Percentiles rank a stretch among this genome's conserved stretches.
Evolutionary conservation across 2,113 vertebrate species (phyloP).

Genomic region (Drymodes brunneopygia): DNA sequence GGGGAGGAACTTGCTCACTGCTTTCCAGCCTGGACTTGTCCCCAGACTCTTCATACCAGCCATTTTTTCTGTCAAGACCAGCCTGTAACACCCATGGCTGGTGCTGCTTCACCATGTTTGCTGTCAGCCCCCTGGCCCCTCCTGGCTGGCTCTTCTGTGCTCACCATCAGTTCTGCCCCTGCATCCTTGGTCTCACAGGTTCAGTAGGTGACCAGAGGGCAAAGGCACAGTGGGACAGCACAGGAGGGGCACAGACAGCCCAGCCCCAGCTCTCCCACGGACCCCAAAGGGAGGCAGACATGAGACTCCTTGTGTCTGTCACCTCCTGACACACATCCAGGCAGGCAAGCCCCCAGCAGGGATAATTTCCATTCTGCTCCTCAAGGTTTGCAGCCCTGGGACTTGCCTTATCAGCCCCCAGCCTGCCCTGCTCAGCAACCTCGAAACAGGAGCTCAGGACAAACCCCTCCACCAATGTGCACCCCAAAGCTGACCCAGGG

Average conservation of each 20-base stretch:
- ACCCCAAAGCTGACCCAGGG: not conserved
- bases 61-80: conserved; percentile 17
- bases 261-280: not conserved
- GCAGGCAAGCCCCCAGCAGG: not conserved
- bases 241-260: not conserved
- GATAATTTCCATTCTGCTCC: not conserved
- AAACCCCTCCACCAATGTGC: not conserved
- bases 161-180: not conserved
- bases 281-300: not conserved
- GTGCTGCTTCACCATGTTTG: rapidly evolving
- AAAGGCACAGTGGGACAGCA: not conserved
- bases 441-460: not conserved
- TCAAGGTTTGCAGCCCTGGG: not conserved
- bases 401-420: not conserved
- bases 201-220: rapidly evolving
- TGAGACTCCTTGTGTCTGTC: not conserved
- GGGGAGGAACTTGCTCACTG: not conserved
- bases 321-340: not conserved
- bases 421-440: not conserved
- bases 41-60: conserved; percentile 43
- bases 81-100: not conserved
- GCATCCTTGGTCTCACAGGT: rapidly evolving
- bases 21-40: conserved; percentile 52
- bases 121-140: rapidly evolving
- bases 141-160: not conserved